These are phyloP conservation scores for Picus viridis DNA, from an alignment of 2,797 vertebrate genomes.

Conservation along the genomic window DNA sequence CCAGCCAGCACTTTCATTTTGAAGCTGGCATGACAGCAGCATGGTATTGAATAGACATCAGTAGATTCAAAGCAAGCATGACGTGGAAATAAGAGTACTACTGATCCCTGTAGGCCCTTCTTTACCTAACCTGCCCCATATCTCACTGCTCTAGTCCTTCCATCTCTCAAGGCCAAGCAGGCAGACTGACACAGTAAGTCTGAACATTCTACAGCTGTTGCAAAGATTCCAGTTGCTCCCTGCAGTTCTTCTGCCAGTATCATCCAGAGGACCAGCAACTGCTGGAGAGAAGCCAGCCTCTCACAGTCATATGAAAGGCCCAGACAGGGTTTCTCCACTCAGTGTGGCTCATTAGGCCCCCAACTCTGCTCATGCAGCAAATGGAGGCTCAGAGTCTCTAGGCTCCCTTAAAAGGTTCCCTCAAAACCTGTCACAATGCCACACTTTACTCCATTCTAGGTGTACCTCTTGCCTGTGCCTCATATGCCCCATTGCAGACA, in stretches of 20 bases:
- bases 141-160: not conserved
- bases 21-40: no score
- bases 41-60: no score
- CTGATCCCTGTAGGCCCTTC: not conserved
- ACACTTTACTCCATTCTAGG: not conserved
- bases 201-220: not conserved
- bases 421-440: not conserved
- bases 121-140: not conserved
- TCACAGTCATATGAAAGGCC: not conserved
- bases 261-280: not conserved
- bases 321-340: not conserved
- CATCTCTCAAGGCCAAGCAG: not conserved
- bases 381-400: not conserved
- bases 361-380: not conserved
- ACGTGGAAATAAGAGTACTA: not conserved
- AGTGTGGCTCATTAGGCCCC: not conserved
- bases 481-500: not conserved
- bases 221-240: not conserved
- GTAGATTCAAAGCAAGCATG: no score
- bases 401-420: not conserved
- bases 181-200: not conserved
- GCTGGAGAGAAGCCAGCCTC: not conserved
- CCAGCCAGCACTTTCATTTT: no score
- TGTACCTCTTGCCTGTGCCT: not conserved
- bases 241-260: not conserved